These are phyloP conservation scores for Ricordea florida DNA, from an alignment of 92 coral and sea anemone species.

Conservation along the genomic window DNA sequence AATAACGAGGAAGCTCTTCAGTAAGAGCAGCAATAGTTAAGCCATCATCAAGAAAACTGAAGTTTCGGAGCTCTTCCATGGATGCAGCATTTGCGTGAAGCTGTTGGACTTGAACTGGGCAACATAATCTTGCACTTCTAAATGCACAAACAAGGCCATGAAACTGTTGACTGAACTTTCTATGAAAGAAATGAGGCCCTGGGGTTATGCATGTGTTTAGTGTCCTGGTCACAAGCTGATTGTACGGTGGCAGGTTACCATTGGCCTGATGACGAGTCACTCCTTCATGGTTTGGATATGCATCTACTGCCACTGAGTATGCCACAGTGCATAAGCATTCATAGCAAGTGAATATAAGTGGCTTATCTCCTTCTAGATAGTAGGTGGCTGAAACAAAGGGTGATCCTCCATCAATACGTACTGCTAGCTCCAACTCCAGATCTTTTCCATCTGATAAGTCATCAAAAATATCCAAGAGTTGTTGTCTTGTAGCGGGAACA, in stretches of 20 bases:
- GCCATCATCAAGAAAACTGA: constrained; percentile 43
- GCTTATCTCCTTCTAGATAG: constrained; percentile 45
- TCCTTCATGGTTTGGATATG: constrained; percentile 62
- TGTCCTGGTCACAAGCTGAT: constrained; percentile 60
- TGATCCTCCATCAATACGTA: constrained; percentile 51
- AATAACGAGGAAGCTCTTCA: constrained; percentile 58
- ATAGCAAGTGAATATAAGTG: constrained; percentile 49
- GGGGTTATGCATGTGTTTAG: constrained; percentile 65
- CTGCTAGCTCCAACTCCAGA: constrained; percentile 61
- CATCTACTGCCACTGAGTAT: constrained; percentile 56
- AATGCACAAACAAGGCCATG: constrained; percentile 59
- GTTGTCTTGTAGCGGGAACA: constrained; percentile 27
- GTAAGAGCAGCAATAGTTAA: constrained; percentile 45
- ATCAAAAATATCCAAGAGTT: constrained; percentile 33
- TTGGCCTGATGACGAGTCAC: constrained; percentile 62
- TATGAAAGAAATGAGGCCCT: constrained; percentile 50
- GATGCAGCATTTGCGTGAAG: constrained; percentile 57
- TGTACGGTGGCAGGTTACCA: constrained; percentile 47
- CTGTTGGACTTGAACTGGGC: constrained; percentile 54
- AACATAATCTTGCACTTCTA: constrained; percentile 60
- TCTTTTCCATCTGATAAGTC: constrained; percentile 42
- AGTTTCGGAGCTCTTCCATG: constrained; percentile 47
- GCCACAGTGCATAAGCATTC: constrained; percentile 48
- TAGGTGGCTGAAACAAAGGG: constrained; percentile 59
- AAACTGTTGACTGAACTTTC: constrained; percentile 68